Conservation (phyloP, 2,113 vertebrate species). For the Chitala chitala region DNA sequence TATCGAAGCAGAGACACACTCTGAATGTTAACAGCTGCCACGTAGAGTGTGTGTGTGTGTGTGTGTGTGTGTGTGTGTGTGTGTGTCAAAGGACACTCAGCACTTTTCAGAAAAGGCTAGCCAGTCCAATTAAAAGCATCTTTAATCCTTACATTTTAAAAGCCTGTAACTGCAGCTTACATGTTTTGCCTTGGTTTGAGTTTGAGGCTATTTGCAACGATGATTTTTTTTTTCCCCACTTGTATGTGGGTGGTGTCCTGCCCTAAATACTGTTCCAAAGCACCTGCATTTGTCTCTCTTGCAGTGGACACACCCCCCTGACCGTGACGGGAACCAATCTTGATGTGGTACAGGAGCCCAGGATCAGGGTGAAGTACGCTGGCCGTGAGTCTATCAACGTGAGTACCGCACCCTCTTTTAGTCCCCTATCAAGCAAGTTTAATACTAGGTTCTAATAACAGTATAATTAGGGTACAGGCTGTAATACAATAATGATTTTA, state of each 20-base stretch:
- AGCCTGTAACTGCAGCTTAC: conserved; percentile 39
- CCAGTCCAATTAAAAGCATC: conserved; percentile 39
- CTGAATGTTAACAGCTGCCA: conserved; percentile 39
- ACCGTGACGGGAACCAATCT: conserved; percentile 88
- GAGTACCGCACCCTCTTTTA: conserved; percentile 51
- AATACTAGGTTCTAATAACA: not conserved
- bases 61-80: not conserved
- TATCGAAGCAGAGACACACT: conserved; percentile 22
- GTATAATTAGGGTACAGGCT: too few species aligned
- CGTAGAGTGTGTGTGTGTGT: not conserved
- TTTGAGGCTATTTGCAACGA: conserved; percentile 25
- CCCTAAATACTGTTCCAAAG: not conserved
- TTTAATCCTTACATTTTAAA: conserved; percentile 42
- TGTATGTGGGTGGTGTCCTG: not conserved
- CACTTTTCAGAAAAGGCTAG: conserved; percentile 34
- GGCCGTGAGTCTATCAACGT: conserved; percentile 91
- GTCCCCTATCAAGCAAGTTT: not conserved
- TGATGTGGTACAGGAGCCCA: conserved; percentile 91
- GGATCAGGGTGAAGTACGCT: conserved; percentile 84
- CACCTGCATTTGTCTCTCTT: conserved; percentile 28
- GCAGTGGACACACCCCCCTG: conserved; percentile 88
- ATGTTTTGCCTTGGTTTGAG: conserved; percentile 28
- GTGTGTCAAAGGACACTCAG: conserved; percentile 36
- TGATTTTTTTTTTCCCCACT: conserved; percentile 14
- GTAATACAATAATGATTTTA: too few species aligned